Conservation (phyloP, 2,113 vertebrate genomes). For the Phylloscopus trochiloides region DNA sequence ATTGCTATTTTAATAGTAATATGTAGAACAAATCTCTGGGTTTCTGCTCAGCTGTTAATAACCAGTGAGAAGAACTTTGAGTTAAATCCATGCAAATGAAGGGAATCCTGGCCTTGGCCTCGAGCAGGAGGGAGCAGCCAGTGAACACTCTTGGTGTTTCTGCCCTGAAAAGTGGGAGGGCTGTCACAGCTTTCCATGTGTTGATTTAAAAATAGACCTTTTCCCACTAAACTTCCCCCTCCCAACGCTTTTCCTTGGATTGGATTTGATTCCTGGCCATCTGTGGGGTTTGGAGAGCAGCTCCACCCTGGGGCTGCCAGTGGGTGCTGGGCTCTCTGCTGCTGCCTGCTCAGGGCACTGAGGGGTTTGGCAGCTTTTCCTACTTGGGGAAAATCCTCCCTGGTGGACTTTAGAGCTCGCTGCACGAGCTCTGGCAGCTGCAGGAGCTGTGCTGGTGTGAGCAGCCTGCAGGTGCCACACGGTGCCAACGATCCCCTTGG, state of each 20-base stretch:
- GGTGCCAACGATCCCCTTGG: neutral
- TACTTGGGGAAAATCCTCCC: fast-evolving
- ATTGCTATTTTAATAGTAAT: neutral
- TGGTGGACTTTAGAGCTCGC: neutral
- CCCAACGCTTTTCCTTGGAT: neutral
- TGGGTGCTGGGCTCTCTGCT: neutral
- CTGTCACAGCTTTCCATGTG: neutral
- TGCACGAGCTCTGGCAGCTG: neutral
- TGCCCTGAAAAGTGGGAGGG: neutral
- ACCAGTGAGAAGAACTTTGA: neutral
- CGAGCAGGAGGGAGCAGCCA: neutral
- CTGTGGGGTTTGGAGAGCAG: neutral
- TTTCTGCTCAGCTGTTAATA: neutral
- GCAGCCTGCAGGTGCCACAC: neutral
- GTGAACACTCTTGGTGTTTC: neutral
- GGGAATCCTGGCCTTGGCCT: neutral
- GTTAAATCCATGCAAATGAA: neutral
- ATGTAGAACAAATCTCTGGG: neutral
- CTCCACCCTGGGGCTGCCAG: neutral
- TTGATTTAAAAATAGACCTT: neutral
- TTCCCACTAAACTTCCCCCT: neutral
- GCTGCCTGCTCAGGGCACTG: neutral
- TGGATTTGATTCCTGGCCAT: neutral
- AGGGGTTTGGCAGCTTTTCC: neutral
- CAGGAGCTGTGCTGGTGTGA: neutral